A percentile compares a stretch with the other conserved stretches of the same genome.
Evolutionary conservation across 2,888 invertebrate species (phyloP).

Genomic region (Ypsolopha scabrella): DNA sequence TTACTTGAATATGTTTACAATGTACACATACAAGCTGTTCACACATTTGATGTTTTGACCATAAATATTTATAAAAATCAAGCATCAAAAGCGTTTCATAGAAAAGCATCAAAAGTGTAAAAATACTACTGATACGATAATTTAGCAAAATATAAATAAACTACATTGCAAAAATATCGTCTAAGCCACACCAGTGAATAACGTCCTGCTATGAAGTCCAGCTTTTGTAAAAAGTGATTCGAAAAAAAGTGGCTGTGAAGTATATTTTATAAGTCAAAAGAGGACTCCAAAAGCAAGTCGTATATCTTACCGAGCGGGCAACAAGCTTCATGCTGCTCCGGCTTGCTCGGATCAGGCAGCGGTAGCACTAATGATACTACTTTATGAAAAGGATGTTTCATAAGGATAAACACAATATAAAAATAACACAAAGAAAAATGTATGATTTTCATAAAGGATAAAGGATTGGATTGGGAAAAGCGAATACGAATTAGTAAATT

Average conservation of each 20-base stretch:
- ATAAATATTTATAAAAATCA: constrained; percentile 7
- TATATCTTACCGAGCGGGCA: constrained; percentile 84
- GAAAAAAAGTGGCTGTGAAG: constrained; percentile 16
- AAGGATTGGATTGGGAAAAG: constrained; percentile 56
- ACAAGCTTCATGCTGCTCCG: constrained; percentile 92
- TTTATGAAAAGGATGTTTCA: constrained; percentile 44
- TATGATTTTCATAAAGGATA: constrained; percentile 31
- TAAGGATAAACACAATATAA: constrained; percentile 52
- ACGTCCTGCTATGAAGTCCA: constrained; percentile 40
- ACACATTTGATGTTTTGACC: constrained; percentile 1
- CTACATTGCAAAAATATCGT: constrained; percentile 21
- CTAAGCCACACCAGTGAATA: constrained; percentile 50
- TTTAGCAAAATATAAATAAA: constrained; percentile 21
- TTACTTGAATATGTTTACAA: no score
- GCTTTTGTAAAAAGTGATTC: constrained; percentile 13
- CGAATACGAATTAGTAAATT: constrained; percentile 69
- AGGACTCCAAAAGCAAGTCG: constrained; percentile 20
- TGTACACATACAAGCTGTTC: background rate
- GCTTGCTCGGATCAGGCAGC: constrained; percentile 87
- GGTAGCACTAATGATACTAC: constrained; percentile 83
- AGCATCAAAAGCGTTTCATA: constrained; percentile 19
- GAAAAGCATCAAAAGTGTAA: constrained; percentile 34
- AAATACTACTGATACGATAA: constrained; percentile 20
- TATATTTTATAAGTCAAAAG: constrained; percentile 4
- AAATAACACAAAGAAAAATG: constrained; percentile 33